Base-by-base conservation (phyloP, 2,888 invertebrate genomes). In the Melieria omissa region DNA sequence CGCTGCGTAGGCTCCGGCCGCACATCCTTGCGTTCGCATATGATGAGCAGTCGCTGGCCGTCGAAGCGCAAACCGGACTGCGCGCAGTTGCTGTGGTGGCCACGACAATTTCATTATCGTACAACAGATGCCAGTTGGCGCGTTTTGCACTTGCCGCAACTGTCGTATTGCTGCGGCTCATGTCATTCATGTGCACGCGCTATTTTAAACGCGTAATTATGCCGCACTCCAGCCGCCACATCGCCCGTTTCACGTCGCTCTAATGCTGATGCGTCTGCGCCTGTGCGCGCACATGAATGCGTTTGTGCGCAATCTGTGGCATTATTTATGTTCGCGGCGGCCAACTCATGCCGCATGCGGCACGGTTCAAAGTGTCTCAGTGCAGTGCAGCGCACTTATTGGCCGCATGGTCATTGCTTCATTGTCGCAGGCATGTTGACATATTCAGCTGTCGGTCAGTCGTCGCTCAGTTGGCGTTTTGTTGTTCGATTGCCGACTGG, bases 351-450 rank as follows among this genome's bases (percentile, higher is more conserved):
- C 62, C 16, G 62, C 55, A 52, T 54, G 69, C 69, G 62, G 69
- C 14, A 10, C 60, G 60, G 60, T 67, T 67, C 67, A 67, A 67
- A 67, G 67, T 44, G 46, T 16, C 67, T 67, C 29, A 29, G 29
- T 29, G 29, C 29, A 29, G 29, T 29, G 29, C 29, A 29, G 29
- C 29, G 29, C 29, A 41, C 60, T 52, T 60, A 67, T 61, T 67
- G 60, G 60, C 49, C 67, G 52, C 60, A 52, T 60, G 49, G n/a
- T 49, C 70, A 58, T 65, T 64, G 70, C 70, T 70, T 70, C 58
- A 65, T 70, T 70, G 70, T 70, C 70, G 74, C 76, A 77, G 73
- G 73, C 75, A 77, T 75, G 75, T 77, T 77, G 77, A 77, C 77
- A 77, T 73, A 77, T 74, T 74, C 72, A 42, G 46, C 55, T n/a